Base-by-base conservation (phyloP, 92 coral and sea anemone genomes). In the Palythoa grandiflora region DNA sequence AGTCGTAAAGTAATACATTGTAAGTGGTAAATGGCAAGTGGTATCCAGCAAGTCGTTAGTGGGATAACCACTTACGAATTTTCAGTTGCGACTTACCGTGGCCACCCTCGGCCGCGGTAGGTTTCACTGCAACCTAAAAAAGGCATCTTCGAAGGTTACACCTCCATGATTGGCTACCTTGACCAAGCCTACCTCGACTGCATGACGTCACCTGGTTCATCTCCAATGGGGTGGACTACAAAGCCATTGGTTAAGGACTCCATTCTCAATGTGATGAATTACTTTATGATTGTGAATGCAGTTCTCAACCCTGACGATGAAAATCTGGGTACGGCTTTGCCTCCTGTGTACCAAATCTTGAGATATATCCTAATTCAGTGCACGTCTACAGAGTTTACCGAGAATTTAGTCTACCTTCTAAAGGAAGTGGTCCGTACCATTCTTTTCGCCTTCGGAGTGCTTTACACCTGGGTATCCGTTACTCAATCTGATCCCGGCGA, bases 201-300 rank as follows among this genome's bases (percentile, higher is more conserved):
- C 51, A 79, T 57, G 73, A 17, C 38, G 72, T 28, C 84, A 79
- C 50, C 71, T 38, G 3, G 37, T 16, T n/a, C 28, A 63, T 44
- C 73, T 36, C 39, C 39, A 0, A 47, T 51, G 77, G 68, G 78
- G 35, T 77, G 77, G 36, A 38, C 85, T 13, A 21, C 38, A 37
- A 7, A 47, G 12, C 79, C 61, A 3, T 51, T 91, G 17, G 71
- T 93, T 3, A 74, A 83, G 37, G 96, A 92, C 60, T 90, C 93
- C 12, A 83, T 90, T 68, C 77, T 95, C 51, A 95, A 95, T 57
- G 83, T 87, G 21, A 88, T 96, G 47, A 95, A 95, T 75, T 95
- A 78, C 86, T 63, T 95, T 88, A 79, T 94, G 48, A 92, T 95
- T 73, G 91, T 93, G 61, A 94, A 88, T 81, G 92, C 95, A 5